Conservation (phyloP, 2,888 invertebrate species). For the Chymomyza amoena region DNA sequence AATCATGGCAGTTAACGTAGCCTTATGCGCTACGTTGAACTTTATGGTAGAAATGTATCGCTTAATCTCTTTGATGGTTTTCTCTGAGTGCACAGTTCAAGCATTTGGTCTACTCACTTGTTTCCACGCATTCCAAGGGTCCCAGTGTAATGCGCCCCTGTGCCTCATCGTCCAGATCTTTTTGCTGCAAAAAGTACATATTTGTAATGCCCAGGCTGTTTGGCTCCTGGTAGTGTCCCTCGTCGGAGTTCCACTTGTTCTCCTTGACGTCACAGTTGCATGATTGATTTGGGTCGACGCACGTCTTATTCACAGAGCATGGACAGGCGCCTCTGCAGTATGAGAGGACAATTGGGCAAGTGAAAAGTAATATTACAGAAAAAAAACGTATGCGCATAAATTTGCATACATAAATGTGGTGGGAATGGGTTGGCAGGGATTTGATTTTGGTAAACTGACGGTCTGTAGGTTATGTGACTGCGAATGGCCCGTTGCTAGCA, state of each 20-base stretch:
- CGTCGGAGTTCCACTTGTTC: constrained; percentile 93
- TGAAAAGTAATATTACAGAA: constrained; percentile 45
- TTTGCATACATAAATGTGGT: constrained; percentile 61
- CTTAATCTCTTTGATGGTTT: not conserved
- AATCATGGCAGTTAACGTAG: too few species aligned
- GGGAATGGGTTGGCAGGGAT: not conserved
- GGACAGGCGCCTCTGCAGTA: constrained; percentile 84
- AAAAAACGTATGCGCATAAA: constrained; percentile 42
- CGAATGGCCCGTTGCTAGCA: constrained; percentile 40
- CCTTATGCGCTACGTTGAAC: too few species aligned
- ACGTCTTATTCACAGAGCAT: constrained; percentile 88
- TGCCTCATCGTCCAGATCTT: constrained; percentile 89
- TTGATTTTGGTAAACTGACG: not conserved
- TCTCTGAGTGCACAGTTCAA: not conserved
- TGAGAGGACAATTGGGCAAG: constrained; percentile 14
- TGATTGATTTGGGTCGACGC: constrained; percentile 88
- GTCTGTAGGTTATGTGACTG: not conserved
- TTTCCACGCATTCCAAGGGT: constrained; percentile 95
- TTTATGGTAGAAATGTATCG: too few species aligned
- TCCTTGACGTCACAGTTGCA: constrained; percentile 95
- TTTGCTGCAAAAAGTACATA: constrained; percentile 93
- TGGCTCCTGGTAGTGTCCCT: constrained; percentile 89
- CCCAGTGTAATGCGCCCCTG: constrained; percentile 93
- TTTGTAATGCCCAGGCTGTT: constrained; percentile 92
- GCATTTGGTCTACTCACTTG: constrained; percentile 83